phyloP scores from a whole-genome alignment of 2,888 invertebrate genomes.

The Mylabris sibirica region DNA sequence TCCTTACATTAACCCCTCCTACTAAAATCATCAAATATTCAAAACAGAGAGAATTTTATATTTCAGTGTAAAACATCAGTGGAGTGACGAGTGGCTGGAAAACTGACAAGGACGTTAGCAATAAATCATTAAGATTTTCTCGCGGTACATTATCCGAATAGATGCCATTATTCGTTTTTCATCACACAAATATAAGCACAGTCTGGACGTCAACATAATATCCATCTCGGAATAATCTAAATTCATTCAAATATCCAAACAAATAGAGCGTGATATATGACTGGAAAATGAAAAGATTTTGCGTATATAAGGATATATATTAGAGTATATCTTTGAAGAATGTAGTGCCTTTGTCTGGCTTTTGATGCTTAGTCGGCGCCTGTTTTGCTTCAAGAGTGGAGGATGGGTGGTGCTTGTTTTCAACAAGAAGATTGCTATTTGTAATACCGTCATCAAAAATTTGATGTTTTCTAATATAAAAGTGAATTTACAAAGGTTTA shows the following conservation, averaged over 20 bases:
- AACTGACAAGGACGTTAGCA: background rate
- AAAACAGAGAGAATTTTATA: conserved; percentile 6
- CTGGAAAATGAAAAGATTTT: conserved; percentile 43
- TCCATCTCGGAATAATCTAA: conserved; percentile 54
- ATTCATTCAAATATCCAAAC: conserved; percentile 52
- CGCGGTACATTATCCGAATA: background rate
- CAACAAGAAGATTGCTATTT: conserved; percentile 39
- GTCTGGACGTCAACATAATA: conserved; percentile 31
- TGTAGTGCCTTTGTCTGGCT: conserved; percentile 42
- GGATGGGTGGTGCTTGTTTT: conserved; percentile 33
- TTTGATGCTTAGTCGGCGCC: conserved; percentile 47
- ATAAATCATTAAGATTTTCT: conserved; percentile 7
- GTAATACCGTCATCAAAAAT: conserved; percentile 50
- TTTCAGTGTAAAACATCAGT: background rate
- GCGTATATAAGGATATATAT: conserved; percentile 17
- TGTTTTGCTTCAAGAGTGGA: conserved; percentile 30
- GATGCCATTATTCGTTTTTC: conserved; percentile 1
- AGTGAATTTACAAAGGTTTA: conserved; percentile 36
- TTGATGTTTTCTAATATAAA: conserved; percentile 42
- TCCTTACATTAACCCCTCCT: background rate
- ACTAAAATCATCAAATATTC: background rate
- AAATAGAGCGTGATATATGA: conserved; percentile 48
- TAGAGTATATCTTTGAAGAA: background rate
- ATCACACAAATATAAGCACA: background rate
- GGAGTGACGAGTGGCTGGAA: background rate